Base-by-base conservation (phyloP, 1,140 invertebrate genomes). In the Notospermus geniculatus region DNA sequence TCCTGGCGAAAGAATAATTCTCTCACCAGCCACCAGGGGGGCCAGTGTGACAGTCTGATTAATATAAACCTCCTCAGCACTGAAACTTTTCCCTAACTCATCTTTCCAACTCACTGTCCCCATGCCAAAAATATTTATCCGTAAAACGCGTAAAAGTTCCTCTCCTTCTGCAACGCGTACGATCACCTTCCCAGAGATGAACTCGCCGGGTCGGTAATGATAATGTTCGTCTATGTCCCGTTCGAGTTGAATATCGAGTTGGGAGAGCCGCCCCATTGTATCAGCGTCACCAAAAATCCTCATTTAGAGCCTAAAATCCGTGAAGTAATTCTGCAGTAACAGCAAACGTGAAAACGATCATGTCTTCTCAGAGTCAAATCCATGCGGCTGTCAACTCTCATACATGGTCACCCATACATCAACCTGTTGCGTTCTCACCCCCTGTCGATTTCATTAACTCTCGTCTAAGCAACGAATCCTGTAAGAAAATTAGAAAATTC, bases 191-290 rank as follows among this genome's bases (percentile, higher is more conserved):
- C 79, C 79, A 9, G 71, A 46, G 7, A 80, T 54, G 15, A 75
- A 67, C 67, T 80, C 79, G 2, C 79, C 78, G 11, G 79, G 79
- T 60, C 75, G 74, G 52, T 80, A 80, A 67, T 80, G 78, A 55
- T 80, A 80, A 55, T 80, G 77, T 60, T 80, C 78, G 57, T 80
- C 79, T 11, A 80, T 80, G 56, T 80, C 79, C 57, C 80, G 79
- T 65, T 80, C 75, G 11, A 80, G 66, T 13, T 61, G 52, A 15
- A 80, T 74, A 1, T 60, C 64, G 15, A 79, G 59, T 28, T 69
- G 56, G 22, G 57, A 7, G 4, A 50, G 4, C 4, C 25, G n/a
- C 4, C 46, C 46, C 46, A 50, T 50, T 27, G 52, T 36, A 65
- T 57, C 30, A 50, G 55, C 39, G 15, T 36, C 5, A 4, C 15